Conservation (phyloP, 2,888 invertebrate species). For the Ganaspis brasiliensis region DNA sequence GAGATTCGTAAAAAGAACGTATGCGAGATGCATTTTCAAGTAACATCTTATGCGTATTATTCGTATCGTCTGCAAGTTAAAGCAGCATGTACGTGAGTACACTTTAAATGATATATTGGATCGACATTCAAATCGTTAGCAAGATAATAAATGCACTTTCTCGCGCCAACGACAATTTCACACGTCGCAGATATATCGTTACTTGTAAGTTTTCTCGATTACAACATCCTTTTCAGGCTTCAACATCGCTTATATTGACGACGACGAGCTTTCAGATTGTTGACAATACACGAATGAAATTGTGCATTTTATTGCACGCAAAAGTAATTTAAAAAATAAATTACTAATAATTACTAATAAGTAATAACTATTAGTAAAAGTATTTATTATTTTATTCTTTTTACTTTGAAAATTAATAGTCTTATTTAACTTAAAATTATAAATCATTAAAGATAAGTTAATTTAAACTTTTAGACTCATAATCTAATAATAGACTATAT, state of each 20-base stretch:
- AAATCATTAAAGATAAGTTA: no score
- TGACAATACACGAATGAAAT: background rate
- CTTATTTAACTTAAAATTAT: no score
- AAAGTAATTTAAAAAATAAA: no score
- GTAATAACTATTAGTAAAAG: no score
- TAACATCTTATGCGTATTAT: slow-evolving; percentile 30
- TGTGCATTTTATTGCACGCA: no score
- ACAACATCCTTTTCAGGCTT: slow-evolving; percentile 16
- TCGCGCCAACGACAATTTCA: background rate
- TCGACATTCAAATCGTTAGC: slow-evolving; percentile 4
- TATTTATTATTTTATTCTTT: no score
- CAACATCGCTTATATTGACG: background rate
- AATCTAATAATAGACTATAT: no score
- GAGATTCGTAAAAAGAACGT: slow-evolving; percentile 10
- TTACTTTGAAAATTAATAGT: no score
- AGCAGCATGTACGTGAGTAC: slow-evolving; percentile 19
- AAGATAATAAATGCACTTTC: background rate
- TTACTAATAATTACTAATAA: no score
- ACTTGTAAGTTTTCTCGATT: slow-evolving; percentile 34
- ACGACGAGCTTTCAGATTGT: background rate
- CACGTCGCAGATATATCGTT: background rate
- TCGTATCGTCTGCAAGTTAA: slow-evolving; percentile 22
- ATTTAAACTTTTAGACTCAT: no score
- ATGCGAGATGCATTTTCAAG: slow-evolving; percentile 31
- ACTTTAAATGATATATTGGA: slow-evolving; percentile 5